Conservation (phyloP, 2,113 vertebrate genomes). For the Caloenas nicobarica region DNA sequence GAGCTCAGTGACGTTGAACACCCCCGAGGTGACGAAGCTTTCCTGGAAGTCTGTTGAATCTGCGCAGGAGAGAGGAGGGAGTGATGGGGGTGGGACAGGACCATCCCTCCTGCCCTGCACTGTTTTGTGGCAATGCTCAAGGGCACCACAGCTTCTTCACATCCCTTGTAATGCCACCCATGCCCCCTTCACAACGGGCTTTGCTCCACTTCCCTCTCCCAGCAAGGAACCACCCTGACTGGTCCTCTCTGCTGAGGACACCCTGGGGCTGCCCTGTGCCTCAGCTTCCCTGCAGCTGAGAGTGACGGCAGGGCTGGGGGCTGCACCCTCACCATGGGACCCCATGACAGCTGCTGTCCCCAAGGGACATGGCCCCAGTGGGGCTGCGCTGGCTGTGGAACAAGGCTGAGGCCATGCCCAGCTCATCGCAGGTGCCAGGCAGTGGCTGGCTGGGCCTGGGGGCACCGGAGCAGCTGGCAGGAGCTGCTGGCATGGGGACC, state of each 20-base stretch:
- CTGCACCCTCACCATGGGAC: neutral
- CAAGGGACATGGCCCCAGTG: accelerated
- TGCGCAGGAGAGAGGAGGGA: conserved; percentile 53
- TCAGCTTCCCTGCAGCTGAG: neutral
- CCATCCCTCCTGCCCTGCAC: neutral
- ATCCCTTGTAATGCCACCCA: accelerated
- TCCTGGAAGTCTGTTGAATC: conserved; percentile 96
- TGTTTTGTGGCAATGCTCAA: neutral
- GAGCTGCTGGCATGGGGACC: accelerated
- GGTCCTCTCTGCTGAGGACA: neutral
- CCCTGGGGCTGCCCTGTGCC: neutral
- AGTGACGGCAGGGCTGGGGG: neutral
- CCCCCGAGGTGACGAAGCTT: conserved; percentile 94
- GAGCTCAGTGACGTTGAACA: conserved; percentile 98
- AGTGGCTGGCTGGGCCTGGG: neutral
- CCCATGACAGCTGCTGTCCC: neutral
- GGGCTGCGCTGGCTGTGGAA: neutral
- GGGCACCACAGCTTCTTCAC: neutral
- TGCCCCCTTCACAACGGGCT: neutral
- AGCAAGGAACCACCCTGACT: neutral
- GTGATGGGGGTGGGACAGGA: neutral
- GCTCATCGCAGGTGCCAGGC: neutral
- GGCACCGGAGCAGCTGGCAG: neutral
- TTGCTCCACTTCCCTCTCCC: neutral
- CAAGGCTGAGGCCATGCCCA: neutral